Percentiles rank a stretch among this genome's conserved stretches.
Conservation (phyloP, 2,797 vertebrate genomes). For the Ceyx erithaca region DNA sequence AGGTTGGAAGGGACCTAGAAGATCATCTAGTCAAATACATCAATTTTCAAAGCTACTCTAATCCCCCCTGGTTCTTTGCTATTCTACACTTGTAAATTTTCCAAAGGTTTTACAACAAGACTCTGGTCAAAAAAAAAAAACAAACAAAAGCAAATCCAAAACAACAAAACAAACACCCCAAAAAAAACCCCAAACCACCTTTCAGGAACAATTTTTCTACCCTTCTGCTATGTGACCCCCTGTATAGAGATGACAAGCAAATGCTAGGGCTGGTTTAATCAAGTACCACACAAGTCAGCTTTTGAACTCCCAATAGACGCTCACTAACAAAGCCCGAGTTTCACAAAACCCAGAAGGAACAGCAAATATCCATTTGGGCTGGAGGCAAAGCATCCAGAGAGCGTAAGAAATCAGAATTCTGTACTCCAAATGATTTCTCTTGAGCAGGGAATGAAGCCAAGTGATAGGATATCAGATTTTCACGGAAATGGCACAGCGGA, state of each 20-base stretch:
- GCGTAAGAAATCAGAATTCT: neutral
- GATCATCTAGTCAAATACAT: neutral
- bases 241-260: neutral
- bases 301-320: neutral
- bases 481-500: neutral
- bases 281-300: neutral
- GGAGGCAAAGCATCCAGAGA: neutral
- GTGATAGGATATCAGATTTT: constrained; percentile 28
- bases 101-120: neutral
- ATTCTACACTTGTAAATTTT: neutral
- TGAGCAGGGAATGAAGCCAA: neutral
- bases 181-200: neutral
- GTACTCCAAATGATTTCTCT: neutral
- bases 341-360: neutral
- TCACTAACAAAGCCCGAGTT: neutral
- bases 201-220: neutral
- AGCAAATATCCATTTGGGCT: neutral
- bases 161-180: too few species aligned
- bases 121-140: neutral
- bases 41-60: neutral
- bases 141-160: too few species aligned
- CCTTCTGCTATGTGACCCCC: neutral
- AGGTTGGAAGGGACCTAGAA: too few species aligned
- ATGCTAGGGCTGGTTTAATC: neutral
- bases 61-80: neutral